Evolutionary conservation across 2,888 invertebrate species (phyloP).

Genomic region (Cosmopolites sordidus): DNA sequence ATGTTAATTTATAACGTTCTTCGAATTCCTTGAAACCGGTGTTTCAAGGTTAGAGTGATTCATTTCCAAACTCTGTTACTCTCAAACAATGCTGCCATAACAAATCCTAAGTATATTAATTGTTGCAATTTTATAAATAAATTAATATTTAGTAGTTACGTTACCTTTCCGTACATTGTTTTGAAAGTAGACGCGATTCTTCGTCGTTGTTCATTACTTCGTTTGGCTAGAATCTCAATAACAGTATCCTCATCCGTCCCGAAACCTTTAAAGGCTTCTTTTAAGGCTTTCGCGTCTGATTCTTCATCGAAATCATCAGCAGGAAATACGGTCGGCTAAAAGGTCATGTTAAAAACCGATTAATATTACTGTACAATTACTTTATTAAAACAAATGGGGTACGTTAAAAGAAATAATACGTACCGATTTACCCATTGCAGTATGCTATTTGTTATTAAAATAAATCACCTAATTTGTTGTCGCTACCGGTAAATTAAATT

Average conservation of each 20-base stretch:
- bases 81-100: neutral
- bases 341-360: too few species aligned
- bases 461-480: too few species aligned
- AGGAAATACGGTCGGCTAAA: conserved; percentile 43
- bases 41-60: neutral
- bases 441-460: neutral
- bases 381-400: too few species aligned
- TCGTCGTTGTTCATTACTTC: conserved; percentile 62
- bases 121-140: neutral
- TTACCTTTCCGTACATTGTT: conserved; percentile 65
- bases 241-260: conserved; percentile 62
- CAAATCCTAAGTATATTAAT: neutral
- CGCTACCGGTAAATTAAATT: too few species aligned
- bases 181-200: conserved; percentile 58
- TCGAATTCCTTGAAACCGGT: neutral
- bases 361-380: too few species aligned
- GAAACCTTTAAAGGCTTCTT: conserved; percentile 45
- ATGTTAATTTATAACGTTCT: too few species aligned
- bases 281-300: conserved; percentile 43
- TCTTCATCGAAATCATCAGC: conserved; percentile 40
- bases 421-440: conserved; percentile 15
- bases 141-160: conserved; percentile 10
- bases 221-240: conserved; percentile 59
- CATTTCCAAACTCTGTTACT: too few species aligned
- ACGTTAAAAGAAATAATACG: too few species aligned